phyloP scores from a whole-genome alignment of 2,888 invertebrate genomes.

The Agrotis clavis region DNA sequence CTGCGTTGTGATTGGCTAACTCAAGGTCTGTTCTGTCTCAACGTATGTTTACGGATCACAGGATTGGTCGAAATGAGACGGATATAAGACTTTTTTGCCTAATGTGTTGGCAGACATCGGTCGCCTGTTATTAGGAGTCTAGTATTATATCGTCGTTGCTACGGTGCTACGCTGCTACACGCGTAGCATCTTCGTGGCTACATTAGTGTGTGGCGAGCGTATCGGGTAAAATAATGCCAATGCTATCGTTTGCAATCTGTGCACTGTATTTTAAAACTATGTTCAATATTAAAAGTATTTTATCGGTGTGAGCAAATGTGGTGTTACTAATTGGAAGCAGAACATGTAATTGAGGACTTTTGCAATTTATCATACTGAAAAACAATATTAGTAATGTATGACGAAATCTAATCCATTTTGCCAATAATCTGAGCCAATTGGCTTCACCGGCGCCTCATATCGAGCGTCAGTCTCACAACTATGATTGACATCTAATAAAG shows the following conservation, averaged over 20 bases:
- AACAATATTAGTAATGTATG: not conserved
- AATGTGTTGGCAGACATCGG: too few relatives aligned
- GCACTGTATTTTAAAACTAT: conserved; percentile 47
- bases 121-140: too few relatives aligned
- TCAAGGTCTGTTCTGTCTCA: too few relatives aligned
- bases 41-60: too few relatives aligned
- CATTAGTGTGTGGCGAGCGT: conserved; percentile 50
- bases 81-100: too few relatives aligned
- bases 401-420: conserved; percentile 3
- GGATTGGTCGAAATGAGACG: too few relatives aligned
- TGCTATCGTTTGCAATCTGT: conserved; percentile 37
- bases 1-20: too few relatives aligned
- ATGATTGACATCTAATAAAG: conserved; percentile 57
- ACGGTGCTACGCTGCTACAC: conserved; percentile 52
- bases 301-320: conserved; percentile 4
- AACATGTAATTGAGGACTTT: not conserved
- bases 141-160: too few relatives aligned
- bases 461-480: conserved; percentile 34
- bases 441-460: conserved; percentile 19
- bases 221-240: conserved; percentile 48
- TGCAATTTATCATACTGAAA: not conserved
- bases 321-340: conserved; percentile 2
- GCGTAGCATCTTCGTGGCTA: conserved; percentile 61
- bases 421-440: conserved; percentile 18
- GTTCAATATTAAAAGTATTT: conserved; percentile 13